These are phyloP conservation scores for Laspeyria flexula DNA, from an alignment of 2,888 invertebrate genomes.

Conservation along the genomic window DNA sequence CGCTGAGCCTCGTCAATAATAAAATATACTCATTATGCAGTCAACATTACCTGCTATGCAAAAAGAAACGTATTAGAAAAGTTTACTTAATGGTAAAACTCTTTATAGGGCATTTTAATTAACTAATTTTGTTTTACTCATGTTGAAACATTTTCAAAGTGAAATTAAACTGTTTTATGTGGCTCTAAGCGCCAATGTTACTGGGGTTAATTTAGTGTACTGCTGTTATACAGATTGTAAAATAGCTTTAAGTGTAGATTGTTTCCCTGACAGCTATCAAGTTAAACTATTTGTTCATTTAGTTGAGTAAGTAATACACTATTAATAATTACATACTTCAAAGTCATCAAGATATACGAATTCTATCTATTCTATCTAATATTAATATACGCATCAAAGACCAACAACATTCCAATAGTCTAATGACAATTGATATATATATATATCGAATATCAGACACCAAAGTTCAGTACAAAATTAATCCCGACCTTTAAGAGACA, in stretches of 20 bases:
- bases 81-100: background rate
- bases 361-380: no score
- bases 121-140: background rate
- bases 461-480: no score
- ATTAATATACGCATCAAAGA: no score
- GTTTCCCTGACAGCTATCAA: background rate
- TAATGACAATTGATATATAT: no score
- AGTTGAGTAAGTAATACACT: no score
- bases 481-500: no score
- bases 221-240: background rate
- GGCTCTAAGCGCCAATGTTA: background rate
- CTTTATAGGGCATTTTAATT: background rate
- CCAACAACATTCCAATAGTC: no score
- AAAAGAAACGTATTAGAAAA: background rate
- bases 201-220: background rate
- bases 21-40: slow-evolving; percentile 19
- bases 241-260: background rate
- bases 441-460: no score
- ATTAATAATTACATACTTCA: no score
- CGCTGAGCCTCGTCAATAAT: slow-evolving; percentile 26
- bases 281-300: background rate
- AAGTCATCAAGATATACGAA: no score
- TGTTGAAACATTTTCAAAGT: background rate
- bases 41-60: background rate
- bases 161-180: background rate